Conservation (phyloP, 2,797 vertebrate genomes). For the Tiaroga cobitis region DNA sequence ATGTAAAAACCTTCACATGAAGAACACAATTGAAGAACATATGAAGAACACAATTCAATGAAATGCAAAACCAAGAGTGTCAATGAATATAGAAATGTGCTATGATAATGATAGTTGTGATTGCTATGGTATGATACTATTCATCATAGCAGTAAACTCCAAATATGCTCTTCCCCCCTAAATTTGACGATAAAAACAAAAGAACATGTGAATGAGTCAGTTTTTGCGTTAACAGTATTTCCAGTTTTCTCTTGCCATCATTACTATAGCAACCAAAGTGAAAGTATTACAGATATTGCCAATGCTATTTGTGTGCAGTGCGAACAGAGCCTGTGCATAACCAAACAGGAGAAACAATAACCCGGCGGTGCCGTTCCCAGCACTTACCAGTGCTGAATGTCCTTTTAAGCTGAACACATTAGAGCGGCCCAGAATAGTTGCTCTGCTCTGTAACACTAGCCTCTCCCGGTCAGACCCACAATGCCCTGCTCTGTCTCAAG, state of each 20-base stretch:
- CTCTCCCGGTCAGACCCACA: conserved; percentile 4
- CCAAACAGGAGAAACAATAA: conserved; percentile 13
- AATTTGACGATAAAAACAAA: background rate
- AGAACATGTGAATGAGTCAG: background rate
- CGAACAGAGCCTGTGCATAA: background rate
- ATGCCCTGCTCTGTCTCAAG: background rate
- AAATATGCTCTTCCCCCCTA: background rate
- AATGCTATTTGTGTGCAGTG: conserved; percentile 5
- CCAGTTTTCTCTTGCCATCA: background rate
- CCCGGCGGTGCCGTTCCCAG: background rate
- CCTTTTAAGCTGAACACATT: conserved; percentile 21
- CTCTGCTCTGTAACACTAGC: conserved; percentile 21
- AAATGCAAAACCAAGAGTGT: background rate
- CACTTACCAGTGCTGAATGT: conserved; percentile 20
- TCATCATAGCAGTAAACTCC: background rate
- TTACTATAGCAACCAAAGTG: conserved; percentile 17
- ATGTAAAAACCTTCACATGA: background rate
- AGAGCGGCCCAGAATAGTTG: background rate
- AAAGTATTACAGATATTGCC: background rate
- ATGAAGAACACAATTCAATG: background rate
- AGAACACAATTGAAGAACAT: background rate
- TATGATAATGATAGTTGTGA: background rate
- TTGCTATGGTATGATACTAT: conserved; percentile 6
- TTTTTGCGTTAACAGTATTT: conserved; percentile 9
- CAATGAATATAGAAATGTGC: background rate